Evolutionary conservation across 2,113 vertebrate species (phyloP).

Genomic region (Chionomys nivalis): DNA sequence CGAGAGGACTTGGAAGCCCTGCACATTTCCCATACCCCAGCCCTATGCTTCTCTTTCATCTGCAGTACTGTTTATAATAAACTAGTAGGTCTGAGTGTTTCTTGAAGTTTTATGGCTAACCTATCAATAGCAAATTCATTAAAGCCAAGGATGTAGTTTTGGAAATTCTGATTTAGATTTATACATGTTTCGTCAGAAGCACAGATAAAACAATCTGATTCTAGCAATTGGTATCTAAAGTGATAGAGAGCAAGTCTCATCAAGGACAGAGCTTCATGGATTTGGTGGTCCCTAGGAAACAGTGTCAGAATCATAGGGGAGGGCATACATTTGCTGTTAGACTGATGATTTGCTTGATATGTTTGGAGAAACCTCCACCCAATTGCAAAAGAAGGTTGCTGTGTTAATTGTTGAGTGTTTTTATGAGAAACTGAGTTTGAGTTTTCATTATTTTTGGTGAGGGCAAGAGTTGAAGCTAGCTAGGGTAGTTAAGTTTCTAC

Average conservation of each 20-base stretch:
- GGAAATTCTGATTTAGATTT: neutral
- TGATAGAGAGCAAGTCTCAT: neutral
- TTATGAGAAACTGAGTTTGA: neutral
- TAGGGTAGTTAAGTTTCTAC: neutral
- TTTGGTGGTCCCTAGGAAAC: neutral
- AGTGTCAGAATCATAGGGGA: neutral
- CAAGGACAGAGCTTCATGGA: neutral
- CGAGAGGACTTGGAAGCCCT: neutral
- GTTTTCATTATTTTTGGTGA: neutral
- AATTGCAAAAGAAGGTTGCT: neutral
- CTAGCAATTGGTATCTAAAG: neutral
- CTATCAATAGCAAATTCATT: neutral
- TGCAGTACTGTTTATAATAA: neutral
- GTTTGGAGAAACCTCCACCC: neutral
- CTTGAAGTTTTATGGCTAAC: neutral
- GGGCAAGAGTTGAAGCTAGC: conserved; percentile 17
- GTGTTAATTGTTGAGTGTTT: neutral
- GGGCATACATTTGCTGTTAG: neutral
- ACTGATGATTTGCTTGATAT: neutral
- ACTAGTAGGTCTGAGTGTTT: neutral
- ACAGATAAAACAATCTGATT: neutral
- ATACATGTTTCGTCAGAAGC: neutral
- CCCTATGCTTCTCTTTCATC: neutral
- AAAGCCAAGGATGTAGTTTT: neutral
- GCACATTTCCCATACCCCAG: too few species aligned